phyloP scores from a whole-genome alignment of 2,888 invertebrate genomes.

The Pemphredon lugubris region DNA sequence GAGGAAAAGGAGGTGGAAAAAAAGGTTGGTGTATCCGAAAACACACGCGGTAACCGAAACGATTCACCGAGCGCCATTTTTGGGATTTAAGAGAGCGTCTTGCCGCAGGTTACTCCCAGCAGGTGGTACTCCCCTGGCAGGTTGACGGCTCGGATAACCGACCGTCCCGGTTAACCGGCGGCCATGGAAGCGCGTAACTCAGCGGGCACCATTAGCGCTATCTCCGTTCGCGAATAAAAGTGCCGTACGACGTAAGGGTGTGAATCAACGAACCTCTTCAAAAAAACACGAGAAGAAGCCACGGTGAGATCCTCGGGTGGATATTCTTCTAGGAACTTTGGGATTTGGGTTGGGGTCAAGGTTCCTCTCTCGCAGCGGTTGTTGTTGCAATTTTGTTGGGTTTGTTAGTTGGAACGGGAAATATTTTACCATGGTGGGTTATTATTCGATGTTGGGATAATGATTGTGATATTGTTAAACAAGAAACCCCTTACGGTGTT shows the following conservation, averaged over 20 bases:
- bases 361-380: no score
- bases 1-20: neutral
- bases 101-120: constrained; percentile 66
- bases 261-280: constrained; percentile 60
- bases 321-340: neutral
- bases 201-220: constrained; percentile 76
- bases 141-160: constrained; percentile 55
- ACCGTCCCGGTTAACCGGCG: constrained; percentile 61
- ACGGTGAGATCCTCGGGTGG: neutral
- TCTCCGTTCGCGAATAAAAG: constrained; percentile 63
- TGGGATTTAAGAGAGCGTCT: constrained; percentile 58
- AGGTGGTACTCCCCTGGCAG: constrained; percentile 72
- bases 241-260: constrained; percentile 56
- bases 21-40: constrained; percentile 14
- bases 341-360: no score
- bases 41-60: constrained; percentile 17
- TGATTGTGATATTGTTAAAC: no score
- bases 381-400: no score
- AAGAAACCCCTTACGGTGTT: no score
- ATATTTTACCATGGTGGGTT: no score
- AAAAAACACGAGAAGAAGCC: constrained; percentile 19
- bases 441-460: no score
- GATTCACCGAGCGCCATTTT: constrained; percentile 47
- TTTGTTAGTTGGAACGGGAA: no score
- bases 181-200: constrained; percentile 73